Conservation (phyloP, 2,113 vertebrate genomes). For the Oreotragus oreotragus region DNA sequence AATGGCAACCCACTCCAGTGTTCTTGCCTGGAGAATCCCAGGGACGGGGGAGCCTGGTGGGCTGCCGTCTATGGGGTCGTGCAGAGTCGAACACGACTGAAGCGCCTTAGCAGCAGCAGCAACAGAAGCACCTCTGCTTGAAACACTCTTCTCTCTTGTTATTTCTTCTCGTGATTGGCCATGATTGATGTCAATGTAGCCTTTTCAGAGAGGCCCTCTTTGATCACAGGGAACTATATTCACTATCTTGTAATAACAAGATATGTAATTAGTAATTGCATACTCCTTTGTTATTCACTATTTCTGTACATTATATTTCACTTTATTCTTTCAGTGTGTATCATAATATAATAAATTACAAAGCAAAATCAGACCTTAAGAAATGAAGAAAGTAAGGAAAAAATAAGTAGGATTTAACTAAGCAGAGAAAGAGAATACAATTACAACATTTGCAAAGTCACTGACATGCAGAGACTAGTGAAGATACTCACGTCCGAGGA, state of each 20-base stretch:
- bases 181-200: not conserved
- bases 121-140: not conserved
- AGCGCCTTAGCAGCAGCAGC: no score
- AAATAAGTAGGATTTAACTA: not conserved
- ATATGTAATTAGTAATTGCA: not conserved
- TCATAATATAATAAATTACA: not conserved
- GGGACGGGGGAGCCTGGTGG: fast-evolving
- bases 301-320: not conserved
- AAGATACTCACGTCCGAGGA: not conserved
- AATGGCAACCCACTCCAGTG: no score
- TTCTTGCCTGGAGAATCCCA: no score
- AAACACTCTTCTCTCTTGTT: not conserved
- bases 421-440: not conserved
- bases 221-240: no score
- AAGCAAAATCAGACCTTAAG: not conserved
- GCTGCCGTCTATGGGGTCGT: fast-evolving
- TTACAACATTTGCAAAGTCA: not conserved
- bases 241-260: no score
- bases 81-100: fast-evolving
- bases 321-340: not conserved
- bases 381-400: not conserved
- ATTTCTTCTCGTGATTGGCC: not conserved
- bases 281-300: not conserved
- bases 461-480: not conserved
- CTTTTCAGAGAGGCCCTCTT: not conserved